phyloP scores from a whole-genome alignment of 2,888 invertebrate species.

The Yponomeuta evonymella region DNA sequence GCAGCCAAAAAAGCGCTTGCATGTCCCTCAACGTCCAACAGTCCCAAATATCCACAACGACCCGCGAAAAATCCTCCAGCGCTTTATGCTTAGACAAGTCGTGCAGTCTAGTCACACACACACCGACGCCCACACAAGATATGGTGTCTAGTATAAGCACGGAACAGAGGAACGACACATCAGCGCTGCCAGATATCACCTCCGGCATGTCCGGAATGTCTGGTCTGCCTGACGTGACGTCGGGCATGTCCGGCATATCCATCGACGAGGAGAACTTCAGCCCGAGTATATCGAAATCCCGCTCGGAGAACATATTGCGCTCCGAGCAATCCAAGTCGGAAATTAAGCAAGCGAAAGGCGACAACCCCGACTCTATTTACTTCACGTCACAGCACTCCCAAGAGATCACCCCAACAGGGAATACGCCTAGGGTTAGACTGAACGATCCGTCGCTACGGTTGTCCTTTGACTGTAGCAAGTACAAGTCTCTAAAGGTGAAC shows the following conservation, averaged over 20 bases:
- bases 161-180: conserved; percentile 64
- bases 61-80: conserved; percentile 65
- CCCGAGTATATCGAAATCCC: conserved; percentile 62
- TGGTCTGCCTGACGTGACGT: conserved; percentile 45
- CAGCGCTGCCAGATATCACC: conserved; percentile 62
- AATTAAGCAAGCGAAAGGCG: conserved; percentile 45
- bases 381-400: conserved; percentile 70
- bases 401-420: conserved; percentile 63
- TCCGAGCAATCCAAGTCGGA: conserved; percentile 57
- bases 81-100: conserved; percentile 70
- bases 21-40: conserved; percentile 65
- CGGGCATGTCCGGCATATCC: conserved; percentile 70
- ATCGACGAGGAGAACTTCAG: conserved; percentile 69
- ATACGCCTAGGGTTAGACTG: conserved; percentile 46
- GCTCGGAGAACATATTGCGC: conserved; percentile 65
- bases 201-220: conserved; percentile 72
- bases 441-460: conserved; percentile 60
- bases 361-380: conserved; percentile 67
- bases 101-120: conserved; percentile 63
- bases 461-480: conserved; percentile 66
- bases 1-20: conserved; percentile 68
- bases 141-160: conserved; percentile 73
- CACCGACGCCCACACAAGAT: conserved; percentile 70
- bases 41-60: conserved; percentile 54
- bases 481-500: conserved; percentile 51